These are phyloP conservation scores for Acinonyx jubatus DNA, from an alignment of 2,113 vertebrate species.

Conservation along the genomic window DNA sequence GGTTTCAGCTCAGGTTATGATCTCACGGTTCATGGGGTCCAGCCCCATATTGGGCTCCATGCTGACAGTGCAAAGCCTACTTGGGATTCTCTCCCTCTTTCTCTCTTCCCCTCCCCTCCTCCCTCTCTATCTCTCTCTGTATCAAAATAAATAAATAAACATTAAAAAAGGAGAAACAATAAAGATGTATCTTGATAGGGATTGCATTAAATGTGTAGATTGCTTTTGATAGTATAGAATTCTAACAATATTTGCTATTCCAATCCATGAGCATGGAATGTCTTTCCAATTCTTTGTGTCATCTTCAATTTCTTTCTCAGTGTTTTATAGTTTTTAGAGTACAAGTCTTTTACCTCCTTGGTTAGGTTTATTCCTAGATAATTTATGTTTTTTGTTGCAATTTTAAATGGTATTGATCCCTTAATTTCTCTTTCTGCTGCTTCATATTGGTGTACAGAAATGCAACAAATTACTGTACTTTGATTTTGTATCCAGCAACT, in stretches of 20 bases:
- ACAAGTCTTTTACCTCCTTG: background rate
- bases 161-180: background rate
- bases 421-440: background rate
- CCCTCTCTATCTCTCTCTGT: no score
- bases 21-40: no score
- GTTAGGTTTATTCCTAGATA: background rate
- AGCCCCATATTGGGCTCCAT: no score
- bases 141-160: no score
- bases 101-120: no score
- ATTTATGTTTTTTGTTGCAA: background rate
- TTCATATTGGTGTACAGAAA: background rate
- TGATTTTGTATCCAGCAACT: background rate
- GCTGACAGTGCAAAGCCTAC: no score
- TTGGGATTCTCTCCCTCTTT: no score
- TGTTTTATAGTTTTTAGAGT: background rate
- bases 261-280: background rate
- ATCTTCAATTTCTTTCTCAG: background rate
- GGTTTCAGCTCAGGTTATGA: no score
- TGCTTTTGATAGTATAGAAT: background rate
- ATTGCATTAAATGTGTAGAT: background rate
- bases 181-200: background rate
- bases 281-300: background rate
- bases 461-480: background rate
- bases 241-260: background rate
- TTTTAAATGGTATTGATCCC: background rate